Base-by-base conservation (phyloP, 2,888 invertebrate genomes). In the Thymelicus sylvestris region DNA sequence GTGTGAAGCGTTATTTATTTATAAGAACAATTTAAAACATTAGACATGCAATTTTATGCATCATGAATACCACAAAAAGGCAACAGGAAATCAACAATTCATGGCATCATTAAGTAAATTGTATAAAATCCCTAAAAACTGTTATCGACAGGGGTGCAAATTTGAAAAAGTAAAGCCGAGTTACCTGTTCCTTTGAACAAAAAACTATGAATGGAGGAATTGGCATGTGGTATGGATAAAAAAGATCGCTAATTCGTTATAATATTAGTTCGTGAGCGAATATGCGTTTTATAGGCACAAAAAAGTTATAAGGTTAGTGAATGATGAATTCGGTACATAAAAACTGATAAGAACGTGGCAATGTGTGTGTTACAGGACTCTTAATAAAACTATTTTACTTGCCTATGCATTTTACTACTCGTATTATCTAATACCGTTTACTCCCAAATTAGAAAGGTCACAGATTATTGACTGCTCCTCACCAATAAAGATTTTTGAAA, bases 51-150 rank as follows among this genome's bases (percentile, higher is more conserved):
- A 60, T 38, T 60, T 62, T 15, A 62, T 62, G 55, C 62, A 44
- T 57, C 13, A 44, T 55, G 6, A 31, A 74, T 57, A 57, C 63
- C 66, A 72, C 71, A 78, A 84, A 83, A 75, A 73, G 82, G 82
- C 79, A 77, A 75, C 84, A 86, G 88, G 91, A 89, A 88, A 82
- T 83, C 69, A 75, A 77, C 85, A 81, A 87, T 89, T 85, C 78
- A 80, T 83, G 79, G 83, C 83, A 85, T 89, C 88, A 88, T 91
- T 92, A 90, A 85, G 81, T 75, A 83, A 87, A 89, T 89, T 86
- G 83, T 81, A 79, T 83, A 83, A 89, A 85, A 83, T 76, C 81
- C 82, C 84, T 86, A 88, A 90, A 90, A 89, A 89, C 82, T 75
- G 74, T 78, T 82, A 84, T 88, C 83, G 83, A 80, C 78, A 76